Conservation (phyloP, 2,113 vertebrate species). For the Gnathonemus longibarbis region DNA sequence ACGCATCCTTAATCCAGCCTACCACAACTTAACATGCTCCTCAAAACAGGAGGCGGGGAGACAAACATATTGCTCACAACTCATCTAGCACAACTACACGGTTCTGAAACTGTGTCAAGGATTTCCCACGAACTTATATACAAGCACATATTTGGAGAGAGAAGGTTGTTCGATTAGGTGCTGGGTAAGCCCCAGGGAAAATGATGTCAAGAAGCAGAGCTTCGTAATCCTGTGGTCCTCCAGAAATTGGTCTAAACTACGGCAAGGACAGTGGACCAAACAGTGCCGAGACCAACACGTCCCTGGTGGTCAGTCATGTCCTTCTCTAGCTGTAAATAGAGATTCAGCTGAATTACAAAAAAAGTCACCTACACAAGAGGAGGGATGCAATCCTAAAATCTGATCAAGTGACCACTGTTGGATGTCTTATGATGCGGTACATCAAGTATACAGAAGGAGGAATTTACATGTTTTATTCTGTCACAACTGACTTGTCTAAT, state of each 20-base stretch:
- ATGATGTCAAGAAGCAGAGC: background rate
- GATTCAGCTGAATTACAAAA: background rate
- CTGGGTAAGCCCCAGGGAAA: background rate
- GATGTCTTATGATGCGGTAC: background rate
- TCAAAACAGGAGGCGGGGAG: conserved; percentile 34
- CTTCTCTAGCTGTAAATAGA: background rate
- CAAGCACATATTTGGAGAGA: conserved; percentile 7
- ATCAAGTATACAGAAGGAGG: background rate
- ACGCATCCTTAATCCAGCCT: background rate
- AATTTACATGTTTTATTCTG: background rate
- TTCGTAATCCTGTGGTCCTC: background rate
- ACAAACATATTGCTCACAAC: background rate
- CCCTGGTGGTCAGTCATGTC: background rate
- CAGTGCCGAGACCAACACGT: background rate
- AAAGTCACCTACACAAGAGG: background rate
- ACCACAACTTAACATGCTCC: conserved; percentile 29
- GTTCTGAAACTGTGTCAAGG: background rate
- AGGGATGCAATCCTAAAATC: background rate
- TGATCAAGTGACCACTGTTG: background rate
- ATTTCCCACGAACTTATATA: background rate
- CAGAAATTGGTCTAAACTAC: background rate
- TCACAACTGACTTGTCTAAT: background rate
- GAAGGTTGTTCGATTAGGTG: conserved; percentile 5
- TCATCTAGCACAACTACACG: background rate
- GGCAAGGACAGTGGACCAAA: background rate